Percentiles rank a stretch among this genome's conserved stretches.
Conservation (phyloP, 2,797 vertebrate species). For the Taenioides sp. region DNA sequence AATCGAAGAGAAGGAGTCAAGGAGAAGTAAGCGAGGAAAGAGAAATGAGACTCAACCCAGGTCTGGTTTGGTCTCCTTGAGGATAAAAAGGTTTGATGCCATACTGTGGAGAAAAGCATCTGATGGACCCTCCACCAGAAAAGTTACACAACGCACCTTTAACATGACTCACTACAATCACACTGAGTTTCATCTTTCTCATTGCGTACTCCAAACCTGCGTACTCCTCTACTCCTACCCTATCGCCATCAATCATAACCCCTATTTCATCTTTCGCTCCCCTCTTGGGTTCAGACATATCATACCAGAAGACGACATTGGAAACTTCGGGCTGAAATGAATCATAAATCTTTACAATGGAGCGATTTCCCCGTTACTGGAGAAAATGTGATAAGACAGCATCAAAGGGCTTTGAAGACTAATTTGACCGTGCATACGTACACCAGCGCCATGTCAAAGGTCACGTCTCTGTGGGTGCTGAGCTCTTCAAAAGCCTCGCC, state of each 20-base stretch:
- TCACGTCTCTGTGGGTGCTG: constrained; percentile 41
- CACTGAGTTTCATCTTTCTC: no score
- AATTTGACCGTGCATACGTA: constrained; percentile 24
- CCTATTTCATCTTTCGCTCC: background rate
- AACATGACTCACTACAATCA: no score
- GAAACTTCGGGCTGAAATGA: background rate
- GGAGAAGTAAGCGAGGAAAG: no score
- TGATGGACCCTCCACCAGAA: no score
- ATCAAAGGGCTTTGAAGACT: constrained; percentile 25
- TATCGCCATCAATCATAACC: background rate
- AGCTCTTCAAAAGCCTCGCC: constrained; percentile 39
- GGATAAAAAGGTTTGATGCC: no score
- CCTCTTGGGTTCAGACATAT: background rate
- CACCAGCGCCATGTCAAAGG: constrained; percentile 36
- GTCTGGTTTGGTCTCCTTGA: no score
- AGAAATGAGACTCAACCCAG: no score
- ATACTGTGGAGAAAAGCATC: no score
- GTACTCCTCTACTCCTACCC: background rate
- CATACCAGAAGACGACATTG: background rate
- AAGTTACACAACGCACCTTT: no score
- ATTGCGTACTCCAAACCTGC: background rate
- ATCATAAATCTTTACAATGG: background rate
- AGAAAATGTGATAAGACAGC: constrained; percentile 20
- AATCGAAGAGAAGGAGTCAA: no score
- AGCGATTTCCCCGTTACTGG: constrained; percentile 1